Percentiles rank a stretch among this genome's conserved stretches.
Conservation (phyloP, 2,888 invertebrate genomes). For the Calameuta pallipes region DNA sequence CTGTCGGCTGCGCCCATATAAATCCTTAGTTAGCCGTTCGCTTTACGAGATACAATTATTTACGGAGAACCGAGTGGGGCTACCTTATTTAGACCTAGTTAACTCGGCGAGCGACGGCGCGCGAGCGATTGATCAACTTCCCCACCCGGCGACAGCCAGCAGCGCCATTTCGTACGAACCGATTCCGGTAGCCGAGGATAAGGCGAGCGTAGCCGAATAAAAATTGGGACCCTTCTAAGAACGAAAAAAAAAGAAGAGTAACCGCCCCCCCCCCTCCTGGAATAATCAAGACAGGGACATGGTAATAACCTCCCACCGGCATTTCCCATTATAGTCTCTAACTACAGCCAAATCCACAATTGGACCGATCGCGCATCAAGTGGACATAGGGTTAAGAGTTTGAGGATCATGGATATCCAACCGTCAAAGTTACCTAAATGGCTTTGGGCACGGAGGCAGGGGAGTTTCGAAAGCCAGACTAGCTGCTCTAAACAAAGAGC, state of each 20-base stretch:
- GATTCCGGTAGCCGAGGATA: background rate
- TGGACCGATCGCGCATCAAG: background rate
- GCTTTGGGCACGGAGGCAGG: constrained; percentile 8
- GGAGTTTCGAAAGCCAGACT: constrained; percentile 58
- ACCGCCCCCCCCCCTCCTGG: background rate
- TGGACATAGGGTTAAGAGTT: background rate
- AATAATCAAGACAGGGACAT: background rate
- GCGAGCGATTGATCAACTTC: constrained; percentile 41
- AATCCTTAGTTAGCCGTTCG: constrained; percentile 54
- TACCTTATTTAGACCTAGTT: constrained; percentile 56
- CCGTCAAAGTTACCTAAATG: constrained; percentile 19
- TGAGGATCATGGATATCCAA: background rate
- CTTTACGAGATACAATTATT: constrained; percentile 57
- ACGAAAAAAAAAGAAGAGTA: background rate
- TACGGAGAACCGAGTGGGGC: constrained; percentile 27
- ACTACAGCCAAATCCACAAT: background rate
- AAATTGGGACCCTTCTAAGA: background rate
- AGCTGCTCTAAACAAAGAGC: constrained; percentile 62
- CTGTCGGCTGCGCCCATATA: constrained; percentile 57
- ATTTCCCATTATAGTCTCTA: background rate
- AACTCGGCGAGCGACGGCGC: constrained; percentile 44
- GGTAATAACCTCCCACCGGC: background rate
- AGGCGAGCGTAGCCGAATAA: background rate
- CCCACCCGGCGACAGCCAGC: constrained; percentile 19
- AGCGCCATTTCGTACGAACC: background rate